These are phyloP conservation scores for Lymantria dispar DNA, from an alignment of 2,888 invertebrate species.

Conservation along the genomic window DNA sequence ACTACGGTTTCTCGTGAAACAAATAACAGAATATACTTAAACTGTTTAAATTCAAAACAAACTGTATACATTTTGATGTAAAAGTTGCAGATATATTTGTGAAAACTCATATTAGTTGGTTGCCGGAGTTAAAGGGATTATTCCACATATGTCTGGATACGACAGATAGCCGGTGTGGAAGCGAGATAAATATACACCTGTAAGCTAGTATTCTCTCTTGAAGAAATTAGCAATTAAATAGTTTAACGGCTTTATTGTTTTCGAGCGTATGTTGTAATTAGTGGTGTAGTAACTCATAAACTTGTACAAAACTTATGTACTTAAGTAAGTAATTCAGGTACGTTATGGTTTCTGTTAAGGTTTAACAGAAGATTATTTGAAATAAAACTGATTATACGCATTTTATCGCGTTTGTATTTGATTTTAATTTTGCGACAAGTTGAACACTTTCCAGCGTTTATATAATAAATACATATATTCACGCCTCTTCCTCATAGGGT, in stretches of 20 bases:
- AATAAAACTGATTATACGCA: too few species aligned
- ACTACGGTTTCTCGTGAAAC: conserved; percentile 12
- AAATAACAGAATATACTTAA: background rate
- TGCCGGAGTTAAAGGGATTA: too few species aligned
- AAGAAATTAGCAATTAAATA: conserved; percentile 29
- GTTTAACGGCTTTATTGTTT: conserved; percentile 32
- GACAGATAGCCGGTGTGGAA: conserved; percentile 27
- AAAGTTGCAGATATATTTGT: conserved; percentile 8
- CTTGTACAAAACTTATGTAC: conserved; percentile 14
- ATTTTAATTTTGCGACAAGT: too few species aligned
- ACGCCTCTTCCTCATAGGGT: too few species aligned
- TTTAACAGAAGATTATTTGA: background rate
- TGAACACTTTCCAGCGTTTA: too few species aligned
- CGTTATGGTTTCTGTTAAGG: background rate
- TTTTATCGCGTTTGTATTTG: too few species aligned
- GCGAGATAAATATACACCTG: conserved; percentile 15
- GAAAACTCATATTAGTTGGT: conserved; percentile 2
- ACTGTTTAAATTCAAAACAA: background rate
- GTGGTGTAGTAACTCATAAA: conserved; percentile 12
- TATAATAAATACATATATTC: too few species aligned
- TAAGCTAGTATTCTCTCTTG: conserved; percentile 25
- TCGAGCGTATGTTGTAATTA: conserved; percentile 13
- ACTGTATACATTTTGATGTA: background rate
- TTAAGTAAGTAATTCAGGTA: conserved; percentile 7
- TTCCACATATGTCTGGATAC: too few species aligned